phyloP scores from a whole-genome alignment of 2,797 vertebrate genomes.

The Erithacus rubecula region DNA sequence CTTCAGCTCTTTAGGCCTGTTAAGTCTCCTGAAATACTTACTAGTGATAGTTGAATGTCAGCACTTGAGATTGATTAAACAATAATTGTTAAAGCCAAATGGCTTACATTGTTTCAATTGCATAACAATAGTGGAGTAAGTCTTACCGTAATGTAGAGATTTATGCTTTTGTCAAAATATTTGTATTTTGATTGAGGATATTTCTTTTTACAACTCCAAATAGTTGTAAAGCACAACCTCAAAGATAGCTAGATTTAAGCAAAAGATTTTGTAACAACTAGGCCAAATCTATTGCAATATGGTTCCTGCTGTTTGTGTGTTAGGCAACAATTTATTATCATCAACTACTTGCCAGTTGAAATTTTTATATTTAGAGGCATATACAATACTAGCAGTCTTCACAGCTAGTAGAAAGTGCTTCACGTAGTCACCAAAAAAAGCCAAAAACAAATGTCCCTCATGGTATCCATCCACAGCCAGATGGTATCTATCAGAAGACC shows the following conservation, averaged over 20 bases:
- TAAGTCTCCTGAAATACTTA: neutral
- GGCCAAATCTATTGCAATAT: neutral
- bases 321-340: neutral
- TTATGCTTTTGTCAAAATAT: neutral
- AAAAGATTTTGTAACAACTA: neutral
- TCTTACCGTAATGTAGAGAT: neutral
- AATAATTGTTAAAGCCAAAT: neutral
- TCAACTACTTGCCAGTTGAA: neutral
- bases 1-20: neutral
- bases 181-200: neutral
- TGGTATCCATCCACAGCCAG: neutral
- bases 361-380: neutral
- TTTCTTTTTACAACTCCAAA: neutral
- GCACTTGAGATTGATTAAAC: neutral
- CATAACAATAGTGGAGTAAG: neutral
- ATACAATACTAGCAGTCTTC: neutral
- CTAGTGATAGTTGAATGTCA: neutral
- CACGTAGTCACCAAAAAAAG: neutral
- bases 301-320: neutral
- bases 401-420: neutral
- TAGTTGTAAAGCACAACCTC: neutral
- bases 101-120: neutral
- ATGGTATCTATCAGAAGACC: neutral
- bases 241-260: neutral
- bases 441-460: neutral